A percentile compares a stretch with the other conserved stretches of the same genome.
These are phyloP conservation scores for Clamator glandarius DNA, from an alignment of 2,797 vertebrate species.

Conservation along the genomic window DNA sequence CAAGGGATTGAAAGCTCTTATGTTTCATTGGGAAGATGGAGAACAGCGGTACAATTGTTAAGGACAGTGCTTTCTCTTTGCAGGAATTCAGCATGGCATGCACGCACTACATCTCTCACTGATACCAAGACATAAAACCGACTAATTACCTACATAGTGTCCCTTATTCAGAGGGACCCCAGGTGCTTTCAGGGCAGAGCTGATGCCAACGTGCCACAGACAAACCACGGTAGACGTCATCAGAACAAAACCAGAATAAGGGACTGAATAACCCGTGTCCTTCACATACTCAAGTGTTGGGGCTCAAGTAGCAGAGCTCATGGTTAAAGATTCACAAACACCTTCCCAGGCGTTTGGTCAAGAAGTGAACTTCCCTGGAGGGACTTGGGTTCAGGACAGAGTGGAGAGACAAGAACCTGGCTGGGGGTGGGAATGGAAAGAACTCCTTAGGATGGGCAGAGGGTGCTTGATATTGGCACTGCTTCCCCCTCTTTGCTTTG, in stretches of 20 bases:
- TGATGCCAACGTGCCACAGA: neutral
- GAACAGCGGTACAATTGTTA: rapidly evolving
- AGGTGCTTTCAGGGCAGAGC: neutral
- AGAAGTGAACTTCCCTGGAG: neutral
- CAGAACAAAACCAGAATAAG: neutral
- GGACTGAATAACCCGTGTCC: neutral
- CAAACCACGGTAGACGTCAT: neutral
- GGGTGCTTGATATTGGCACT: neutral
- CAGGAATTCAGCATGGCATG: neutral
- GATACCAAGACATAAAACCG: neutral
- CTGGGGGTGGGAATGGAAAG: neutral
- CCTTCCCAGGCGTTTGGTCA: neutral
- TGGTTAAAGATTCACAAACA: rapidly evolving
- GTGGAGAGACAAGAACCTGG: neutral
- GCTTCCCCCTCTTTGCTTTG: neutral
- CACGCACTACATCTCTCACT: neutral
- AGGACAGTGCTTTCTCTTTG: neutral
- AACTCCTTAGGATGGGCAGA: neutral
- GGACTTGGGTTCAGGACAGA: neutral
- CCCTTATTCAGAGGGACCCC: neutral
- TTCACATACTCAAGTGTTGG: neutral
- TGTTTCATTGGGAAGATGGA: neutral
- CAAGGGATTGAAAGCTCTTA: neutral
- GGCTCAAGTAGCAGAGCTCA: neutral
- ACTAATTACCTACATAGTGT: neutral